Percentiles rank a stretch among this genome's conserved stretches.
phyloP scores from a whole-genome alignment of 2,113 vertebrate species.

The Nymphicus hollandicus region DNA sequence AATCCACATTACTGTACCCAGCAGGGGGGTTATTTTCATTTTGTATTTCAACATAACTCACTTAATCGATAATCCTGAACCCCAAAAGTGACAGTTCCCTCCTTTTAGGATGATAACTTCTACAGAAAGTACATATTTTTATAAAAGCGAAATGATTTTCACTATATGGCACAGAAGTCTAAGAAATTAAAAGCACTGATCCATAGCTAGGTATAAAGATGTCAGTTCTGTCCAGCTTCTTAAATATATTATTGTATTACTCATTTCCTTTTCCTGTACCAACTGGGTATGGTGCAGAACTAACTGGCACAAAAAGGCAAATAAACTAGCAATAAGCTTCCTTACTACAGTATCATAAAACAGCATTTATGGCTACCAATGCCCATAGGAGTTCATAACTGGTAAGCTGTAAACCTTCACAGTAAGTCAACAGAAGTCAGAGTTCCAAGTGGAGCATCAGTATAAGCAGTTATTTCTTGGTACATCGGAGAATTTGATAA shows the following conservation, averaged over 20 bases:
- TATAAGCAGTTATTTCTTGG: not conserved
- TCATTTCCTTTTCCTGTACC: not conserved
- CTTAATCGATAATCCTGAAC: not conserved
- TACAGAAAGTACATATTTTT: not conserved
- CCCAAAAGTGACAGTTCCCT: not conserved
- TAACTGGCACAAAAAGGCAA: not conserved
- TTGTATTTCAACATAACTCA: not conserved
- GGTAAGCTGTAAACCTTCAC: not conserved
- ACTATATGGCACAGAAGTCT: not conserved
- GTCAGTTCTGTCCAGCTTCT: not conserved
- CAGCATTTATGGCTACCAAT: not conserved
- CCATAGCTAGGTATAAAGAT: not conserved
- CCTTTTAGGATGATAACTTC: not conserved
- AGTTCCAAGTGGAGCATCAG: not conserved
- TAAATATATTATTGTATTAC: not conserved
- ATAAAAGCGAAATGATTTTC: not conserved
- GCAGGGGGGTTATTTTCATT: not conserved
- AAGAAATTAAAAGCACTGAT: not conserved
- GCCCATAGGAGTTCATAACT: not conserved
- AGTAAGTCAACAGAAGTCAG: not conserved
- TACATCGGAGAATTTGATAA: not conserved
- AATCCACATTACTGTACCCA: not conserved
- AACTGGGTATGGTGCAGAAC: not conserved
- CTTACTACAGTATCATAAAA: not conserved
- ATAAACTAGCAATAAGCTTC: not conserved